Evolutionary conservation across 2,888 invertebrate species (phyloP), one percentile per base, ranked within the genome.

Genomic region (Synanthedon vespiformis): DNA sequence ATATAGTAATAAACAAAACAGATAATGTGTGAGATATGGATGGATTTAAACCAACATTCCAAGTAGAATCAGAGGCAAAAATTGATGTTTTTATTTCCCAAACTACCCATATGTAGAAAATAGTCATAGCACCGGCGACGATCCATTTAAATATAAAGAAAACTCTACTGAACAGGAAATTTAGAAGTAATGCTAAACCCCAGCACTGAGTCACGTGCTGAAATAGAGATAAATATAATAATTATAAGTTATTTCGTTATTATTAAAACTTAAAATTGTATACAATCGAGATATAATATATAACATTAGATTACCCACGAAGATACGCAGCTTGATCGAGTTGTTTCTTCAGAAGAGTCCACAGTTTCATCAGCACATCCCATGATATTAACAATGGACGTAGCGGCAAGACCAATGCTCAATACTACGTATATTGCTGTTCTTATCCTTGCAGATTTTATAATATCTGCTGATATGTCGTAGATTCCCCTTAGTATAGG

Each of bases 91-190:
- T 90, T 40, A 90, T 80, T 51, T 89, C 86, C 78, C 92, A 90
- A n/a, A 95, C 91, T 51, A 92, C 88, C 72, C 89, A 90, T 0
- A 92, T 80, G 70, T 95, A 95, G 56, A 91, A 86, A 0, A 80
- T 63, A 0, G 93, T 89, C 68, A 94, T 91, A 1, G 88, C 68
- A 1, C 90, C 73, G 16, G 93, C 94, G 51, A 94, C 89, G 1
- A 91, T 64, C 63, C 95, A 89, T 86, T 97, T 97, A 51, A 96
- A 83, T 60, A 94, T 88, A 65, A 94, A 94, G 59, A 95, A 94
- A 22, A 97, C 93, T 64, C 95, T 90, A 52, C 96, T 90, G 77
- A 97, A 97, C 6, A 96, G 83, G 64, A 95, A 95, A 59, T 92
- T 92, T 68, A 94, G 89, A 14, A 92, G 77, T 59, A 92, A 82